phyloP scores from a whole-genome alignment of 92 coral and sea anemone genomes.

The Siderastrea radians region DNA sequence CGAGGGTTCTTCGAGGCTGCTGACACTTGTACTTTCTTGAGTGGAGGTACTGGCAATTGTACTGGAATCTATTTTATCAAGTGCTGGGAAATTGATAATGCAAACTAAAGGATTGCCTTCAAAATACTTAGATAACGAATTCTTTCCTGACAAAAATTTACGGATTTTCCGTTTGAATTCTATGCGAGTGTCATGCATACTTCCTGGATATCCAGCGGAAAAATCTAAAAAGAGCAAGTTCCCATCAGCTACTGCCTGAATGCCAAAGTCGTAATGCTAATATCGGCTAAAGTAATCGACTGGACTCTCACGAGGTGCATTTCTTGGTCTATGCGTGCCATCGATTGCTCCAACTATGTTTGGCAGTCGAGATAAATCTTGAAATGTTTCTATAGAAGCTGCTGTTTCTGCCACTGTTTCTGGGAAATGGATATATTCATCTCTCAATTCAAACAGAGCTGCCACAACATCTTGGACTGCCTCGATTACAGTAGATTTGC shows the following conservation, averaged over 20 bases:
- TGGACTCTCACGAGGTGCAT: slow-evolving; percentile 12
- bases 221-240: slow-evolving; percentile 13
- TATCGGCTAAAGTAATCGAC: slow-evolving; percentile 40
- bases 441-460: slow-evolving; percentile 26
- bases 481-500: slow-evolving; percentile 44
- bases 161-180: neutral
- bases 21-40: neutral
- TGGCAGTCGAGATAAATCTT: slow-evolving; percentile 15
- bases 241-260: slow-evolving; percentile 29
- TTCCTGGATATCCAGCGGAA: slow-evolving; percentile 33
- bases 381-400: slow-evolving; percentile 16
- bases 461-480: slow-evolving; percentile 47
- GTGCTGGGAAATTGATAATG: neutral
- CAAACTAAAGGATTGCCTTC: neutral
- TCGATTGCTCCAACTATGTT: slow-evolving; percentile 48
- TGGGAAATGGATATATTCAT: slow-evolving; percentile 42
- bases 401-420: neutral
- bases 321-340: slow-evolving; percentile 32
- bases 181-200: slow-evolving; percentile 14
- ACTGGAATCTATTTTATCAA: too few species aligned
- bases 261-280: slow-evolving; percentile 16
- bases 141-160: neutral
- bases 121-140: neutral
- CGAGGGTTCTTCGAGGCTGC: slow-evolving; percentile 1
- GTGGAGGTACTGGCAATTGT: too few species aligned